Evolutionary conservation across 2,888 invertebrate genomes (phyloP).

Genomic region (Andrena bicolor): DNA sequence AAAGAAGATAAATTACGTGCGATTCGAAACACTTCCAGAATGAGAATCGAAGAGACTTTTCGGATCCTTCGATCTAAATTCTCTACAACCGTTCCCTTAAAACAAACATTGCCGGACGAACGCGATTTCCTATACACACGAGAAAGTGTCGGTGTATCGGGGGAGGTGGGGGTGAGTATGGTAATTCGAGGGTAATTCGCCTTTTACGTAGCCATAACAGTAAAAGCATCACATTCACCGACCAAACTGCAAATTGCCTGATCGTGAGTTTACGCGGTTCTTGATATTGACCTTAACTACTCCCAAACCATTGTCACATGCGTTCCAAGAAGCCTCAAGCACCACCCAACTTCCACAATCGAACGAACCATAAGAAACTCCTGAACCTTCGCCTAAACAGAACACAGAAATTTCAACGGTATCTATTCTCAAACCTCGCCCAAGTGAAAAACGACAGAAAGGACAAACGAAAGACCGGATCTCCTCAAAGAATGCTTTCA

Average conservation of each 20-base stretch:
- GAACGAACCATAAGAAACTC: too few species aligned
- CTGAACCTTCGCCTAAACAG: too few species aligned
- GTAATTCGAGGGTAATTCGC: constrained; percentile 72
- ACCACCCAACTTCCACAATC: too few species aligned
- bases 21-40: not conserved
- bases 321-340: constrained; percentile 5
- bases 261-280: constrained; percentile 55
- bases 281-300: constrained; percentile 37
- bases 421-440: too few species aligned
- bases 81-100: not conserved
- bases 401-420: too few species aligned
- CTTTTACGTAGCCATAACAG: constrained; percentile 76
- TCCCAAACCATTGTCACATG: not conserved
- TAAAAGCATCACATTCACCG: constrained; percentile 69
- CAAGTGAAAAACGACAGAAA: too few species aligned
- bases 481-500: too few species aligned
- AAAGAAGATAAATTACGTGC: not conserved
- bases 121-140: constrained; percentile 13
- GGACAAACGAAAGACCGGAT: too few species aligned
- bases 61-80: not conserved
- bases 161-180: constrained; percentile 21
- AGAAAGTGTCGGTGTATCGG: constrained; percentile 36
- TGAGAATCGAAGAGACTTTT: not conserved
- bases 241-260: constrained; percentile 72
- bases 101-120: constrained; percentile 2